These are phyloP conservation scores for Peromyscus nudipes DNA, from an alignment of 2,797 vertebrate genomes.

Conservation along the genomic window DNA sequence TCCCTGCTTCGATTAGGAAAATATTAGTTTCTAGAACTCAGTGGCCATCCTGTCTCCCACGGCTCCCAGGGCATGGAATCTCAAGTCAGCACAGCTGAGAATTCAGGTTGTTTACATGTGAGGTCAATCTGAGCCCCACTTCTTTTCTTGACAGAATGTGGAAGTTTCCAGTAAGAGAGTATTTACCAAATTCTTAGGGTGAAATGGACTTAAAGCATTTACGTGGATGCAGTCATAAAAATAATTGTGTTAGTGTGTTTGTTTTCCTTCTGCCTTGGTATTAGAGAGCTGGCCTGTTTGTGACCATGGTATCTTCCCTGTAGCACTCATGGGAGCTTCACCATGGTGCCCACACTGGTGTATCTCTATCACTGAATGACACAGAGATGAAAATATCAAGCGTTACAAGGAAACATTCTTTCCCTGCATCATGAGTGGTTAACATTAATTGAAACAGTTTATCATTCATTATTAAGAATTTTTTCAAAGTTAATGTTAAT, in stretches of 20 bases:
- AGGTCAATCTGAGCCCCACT: background rate
- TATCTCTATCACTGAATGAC: background rate
- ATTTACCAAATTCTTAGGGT: background rate
- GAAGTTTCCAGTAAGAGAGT: background rate
- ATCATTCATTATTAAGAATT: background rate
- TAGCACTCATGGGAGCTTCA: background rate
- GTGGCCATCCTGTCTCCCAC: background rate
- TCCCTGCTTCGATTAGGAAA: background rate
- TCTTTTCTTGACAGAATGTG: background rate
- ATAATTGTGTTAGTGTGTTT: background rate
- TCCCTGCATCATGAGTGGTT: background rate
- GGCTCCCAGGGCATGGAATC: background rate
- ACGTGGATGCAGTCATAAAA: background rate
- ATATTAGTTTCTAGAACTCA: background rate
- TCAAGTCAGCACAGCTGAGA: background rate
- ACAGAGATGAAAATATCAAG: background rate
- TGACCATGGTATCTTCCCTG: background rate
- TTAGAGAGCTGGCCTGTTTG: background rate
- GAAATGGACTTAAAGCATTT: background rate
- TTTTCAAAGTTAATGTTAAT: too few species aligned
- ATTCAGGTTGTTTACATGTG: background rate
- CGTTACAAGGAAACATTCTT: background rate
- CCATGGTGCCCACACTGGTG: background rate
- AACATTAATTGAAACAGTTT: background rate
- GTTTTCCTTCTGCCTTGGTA: background rate